Evolutionary conservation across 1,140 invertebrate species (phyloP).

Genomic region (Berghia stephanieae): DNA sequence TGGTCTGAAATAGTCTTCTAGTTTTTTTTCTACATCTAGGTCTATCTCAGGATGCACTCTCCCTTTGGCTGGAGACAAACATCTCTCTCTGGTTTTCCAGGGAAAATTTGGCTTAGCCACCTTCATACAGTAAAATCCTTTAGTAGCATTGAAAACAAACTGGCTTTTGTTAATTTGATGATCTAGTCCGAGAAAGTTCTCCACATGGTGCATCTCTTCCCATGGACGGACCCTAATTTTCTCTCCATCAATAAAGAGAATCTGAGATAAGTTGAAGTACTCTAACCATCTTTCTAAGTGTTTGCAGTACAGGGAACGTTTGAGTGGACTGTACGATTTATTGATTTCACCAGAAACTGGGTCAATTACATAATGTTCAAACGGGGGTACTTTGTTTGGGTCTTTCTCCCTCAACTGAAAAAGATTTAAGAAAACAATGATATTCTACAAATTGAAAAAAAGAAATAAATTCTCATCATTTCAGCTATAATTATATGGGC

Average conservation of each 20-base stretch:
- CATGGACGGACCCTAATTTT: conserved; percentile 85
- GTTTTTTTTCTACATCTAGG: conserved; percentile 54
- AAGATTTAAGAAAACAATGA: no score
- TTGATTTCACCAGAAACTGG: conserved; percentile 48
- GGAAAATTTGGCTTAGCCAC: conserved; percentile 64
- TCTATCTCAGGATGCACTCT: conserved; percentile 64
- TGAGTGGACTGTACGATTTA: conserved; percentile 71
- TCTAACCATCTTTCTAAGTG: conserved; percentile 86
- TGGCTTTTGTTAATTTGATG: conserved; percentile 84
- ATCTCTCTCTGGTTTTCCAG: conserved; percentile 43
- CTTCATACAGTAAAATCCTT: conserved; percentile 66
- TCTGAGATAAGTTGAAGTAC: conserved; percentile 79
- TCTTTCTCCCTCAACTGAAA: no score
- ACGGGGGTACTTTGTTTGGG: no score
- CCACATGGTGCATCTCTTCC: conserved; percentile 77
- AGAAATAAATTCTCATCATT: no score
- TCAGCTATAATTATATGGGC: no score
- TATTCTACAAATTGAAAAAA: no score
- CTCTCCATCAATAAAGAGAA: conserved; percentile 89
- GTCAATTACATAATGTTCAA: conserved; percentile 56
- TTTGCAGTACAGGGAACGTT: conserved; percentile 84
- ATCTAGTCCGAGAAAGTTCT: conserved; percentile 86
- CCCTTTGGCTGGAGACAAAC: conserved; percentile 67
- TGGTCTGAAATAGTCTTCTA: conserved; percentile 62
- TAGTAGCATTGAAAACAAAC: conserved; percentile 62